Conservation (phyloP, 2,113 vertebrate species). For the Axis porcinus region DNA sequence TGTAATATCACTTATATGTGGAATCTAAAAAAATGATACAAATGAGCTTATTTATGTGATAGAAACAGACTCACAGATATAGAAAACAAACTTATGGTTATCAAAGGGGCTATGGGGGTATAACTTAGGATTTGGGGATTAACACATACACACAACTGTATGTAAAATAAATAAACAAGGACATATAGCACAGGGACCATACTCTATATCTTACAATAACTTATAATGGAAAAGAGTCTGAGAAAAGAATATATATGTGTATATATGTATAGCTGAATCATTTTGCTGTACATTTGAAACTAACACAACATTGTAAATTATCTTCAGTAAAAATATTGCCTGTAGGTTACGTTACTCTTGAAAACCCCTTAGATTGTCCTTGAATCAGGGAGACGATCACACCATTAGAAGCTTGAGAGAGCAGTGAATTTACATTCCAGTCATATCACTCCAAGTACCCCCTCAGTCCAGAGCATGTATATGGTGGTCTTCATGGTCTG, state of each 20-base stretch:
- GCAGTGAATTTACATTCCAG: not conserved
- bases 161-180: not conserved
- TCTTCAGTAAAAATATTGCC: not conserved
- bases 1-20: not conserved
- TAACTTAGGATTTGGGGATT: not conserved
- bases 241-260: not conserved
- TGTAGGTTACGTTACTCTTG: not conserved
- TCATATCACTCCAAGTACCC: not conserved
- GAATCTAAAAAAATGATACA: not conserved
- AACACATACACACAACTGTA: not conserved
- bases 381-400: not conserved
- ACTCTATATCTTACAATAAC: not conserved
- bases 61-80: not conserved
- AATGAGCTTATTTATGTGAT: not conserved
- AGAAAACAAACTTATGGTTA: not conserved
- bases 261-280: not conserved
- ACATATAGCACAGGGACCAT: not conserved
- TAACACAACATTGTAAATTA: not conserved
- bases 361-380: not conserved
- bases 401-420: not conserved
- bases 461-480: rapidly evolving
- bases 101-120: not conserved
- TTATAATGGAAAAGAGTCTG: not conserved
- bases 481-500: rapidly evolving
- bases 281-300: not conserved